Percentiles rank a stretch among this genome's conserved stretches.
phyloP scores from a whole-genome alignment of 2,797 vertebrate species.

The Uromys caudimaculatus region DNA sequence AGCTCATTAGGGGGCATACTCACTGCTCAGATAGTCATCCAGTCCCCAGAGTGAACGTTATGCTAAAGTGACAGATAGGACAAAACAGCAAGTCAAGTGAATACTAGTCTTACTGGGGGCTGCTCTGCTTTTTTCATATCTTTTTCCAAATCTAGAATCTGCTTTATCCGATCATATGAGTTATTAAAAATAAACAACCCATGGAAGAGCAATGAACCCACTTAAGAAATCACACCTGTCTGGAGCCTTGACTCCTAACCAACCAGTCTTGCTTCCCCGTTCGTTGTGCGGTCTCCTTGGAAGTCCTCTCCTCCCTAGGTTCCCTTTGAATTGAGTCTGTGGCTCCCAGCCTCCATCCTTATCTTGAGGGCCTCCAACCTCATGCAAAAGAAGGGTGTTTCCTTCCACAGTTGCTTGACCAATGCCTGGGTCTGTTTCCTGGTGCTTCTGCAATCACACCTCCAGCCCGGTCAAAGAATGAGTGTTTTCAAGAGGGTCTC shows the following conservation, averaged over 20 bases:
- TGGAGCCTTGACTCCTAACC: not conserved
- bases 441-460: not conserved
- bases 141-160: not conserved
- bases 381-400: not conserved
- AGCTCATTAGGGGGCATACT: not conserved
- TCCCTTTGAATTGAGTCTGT: not conserved
- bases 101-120: not conserved
- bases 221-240: not conserved
- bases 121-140: conserved; percentile 10
- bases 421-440: not conserved
- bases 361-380: not conserved
- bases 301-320: not conserved
- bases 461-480: not conserved
- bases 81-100: not conserved
- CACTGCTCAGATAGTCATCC: not conserved
- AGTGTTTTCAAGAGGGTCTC: not conserved
- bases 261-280: not conserved
- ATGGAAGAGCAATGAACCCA: not conserved
- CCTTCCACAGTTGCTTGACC: not conserved
- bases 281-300: not conserved
- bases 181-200: not conserved
- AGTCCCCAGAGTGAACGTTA: not conserved
- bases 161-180: not conserved
- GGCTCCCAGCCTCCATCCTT: not conserved
- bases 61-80: not conserved